phyloP scores from a whole-genome alignment of 1,140 invertebrate genomes.

The Grapholita molesta region DNA sequence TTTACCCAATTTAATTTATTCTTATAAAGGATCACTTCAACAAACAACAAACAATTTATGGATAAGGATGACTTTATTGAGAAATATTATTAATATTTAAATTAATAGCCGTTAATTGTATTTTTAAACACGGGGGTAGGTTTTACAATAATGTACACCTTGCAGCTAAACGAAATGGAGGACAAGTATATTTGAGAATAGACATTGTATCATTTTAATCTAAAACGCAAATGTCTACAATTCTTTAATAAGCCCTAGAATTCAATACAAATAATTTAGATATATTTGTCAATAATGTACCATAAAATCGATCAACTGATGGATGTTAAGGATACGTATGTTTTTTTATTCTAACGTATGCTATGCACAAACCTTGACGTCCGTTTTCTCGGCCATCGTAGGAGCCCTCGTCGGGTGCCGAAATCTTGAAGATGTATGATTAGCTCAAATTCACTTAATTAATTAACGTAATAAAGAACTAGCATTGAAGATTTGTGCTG shows the following conservation, averaged over 20 bases:
- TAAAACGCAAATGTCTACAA: background rate
- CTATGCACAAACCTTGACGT: slow-evolving; percentile 50
- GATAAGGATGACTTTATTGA: background rate
- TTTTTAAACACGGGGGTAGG: background rate
- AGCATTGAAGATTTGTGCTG: background rate
- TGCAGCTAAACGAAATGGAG: background rate
- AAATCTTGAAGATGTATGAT: background rate
- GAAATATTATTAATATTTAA: background rate
- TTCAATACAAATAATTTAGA: background rate
- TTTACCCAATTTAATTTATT: too few species aligned
- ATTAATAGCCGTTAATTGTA: background rate
- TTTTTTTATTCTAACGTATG: slow-evolving; percentile 19
- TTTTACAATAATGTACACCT: background rate
- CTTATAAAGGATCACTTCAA: background rate
- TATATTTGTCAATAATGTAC: background rate
- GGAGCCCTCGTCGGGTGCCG: slow-evolving; percentile 23
- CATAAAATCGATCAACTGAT: slow-evolving; percentile 51
- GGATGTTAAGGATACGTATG: slow-evolving; percentile 58
- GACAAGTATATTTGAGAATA: background rate
- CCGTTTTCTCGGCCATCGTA: slow-evolving; percentile 54
- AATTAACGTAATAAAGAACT: background rate
- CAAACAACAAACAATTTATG: background rate
- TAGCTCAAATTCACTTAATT: background rate
- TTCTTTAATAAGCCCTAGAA: background rate
- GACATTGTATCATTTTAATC: background rate